phyloP scores from a whole-genome alignment of 2,888 invertebrate species.

The Lasioglossum lativentre region DNA sequence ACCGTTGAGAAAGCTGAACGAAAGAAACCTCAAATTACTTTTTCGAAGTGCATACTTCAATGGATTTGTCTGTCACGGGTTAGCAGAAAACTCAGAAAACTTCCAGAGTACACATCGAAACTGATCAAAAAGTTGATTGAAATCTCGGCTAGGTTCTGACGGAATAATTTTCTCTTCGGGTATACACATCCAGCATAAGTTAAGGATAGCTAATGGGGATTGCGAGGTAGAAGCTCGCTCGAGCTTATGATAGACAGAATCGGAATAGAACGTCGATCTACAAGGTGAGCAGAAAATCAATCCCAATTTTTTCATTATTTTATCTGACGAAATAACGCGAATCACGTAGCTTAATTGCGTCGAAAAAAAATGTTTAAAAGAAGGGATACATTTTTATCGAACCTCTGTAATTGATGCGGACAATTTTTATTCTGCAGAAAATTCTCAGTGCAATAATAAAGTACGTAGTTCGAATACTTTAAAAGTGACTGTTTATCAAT shows the following conservation, averaged over 20 bases:
- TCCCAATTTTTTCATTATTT: not conserved
- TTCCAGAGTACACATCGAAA: constrained; percentile 4
- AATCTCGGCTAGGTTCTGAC: constrained; percentile 41
- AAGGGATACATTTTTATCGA: not conserved
- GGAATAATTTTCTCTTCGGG: constrained; percentile 41
- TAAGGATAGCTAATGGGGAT: not conserved
- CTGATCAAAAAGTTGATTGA: constrained; percentile 31
- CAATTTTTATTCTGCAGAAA: not conserved
- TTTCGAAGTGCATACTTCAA: not conserved
- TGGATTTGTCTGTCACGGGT: constrained; percentile 8
- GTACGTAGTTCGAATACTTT: not conserved
- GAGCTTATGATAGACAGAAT: not conserved
- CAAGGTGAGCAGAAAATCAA: not conserved
- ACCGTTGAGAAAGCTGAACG: not conserved
- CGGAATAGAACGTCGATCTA: constrained; percentile 3
- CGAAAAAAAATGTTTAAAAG: not conserved
- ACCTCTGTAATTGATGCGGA: not conserved
- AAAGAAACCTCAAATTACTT: not conserved
- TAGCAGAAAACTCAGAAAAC: constrained; percentile 1
- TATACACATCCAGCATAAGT: constrained; percentile 11
- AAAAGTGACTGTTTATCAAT: not conserved
- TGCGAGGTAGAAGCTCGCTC: not conserved
- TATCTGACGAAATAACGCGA: not conserved
- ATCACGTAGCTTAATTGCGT: not conserved
- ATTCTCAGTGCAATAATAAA: not conserved